A percentile compares a stretch with the other conserved stretches of the same genome.
Conservation (phyloP, 1,140 invertebrate species). For the Rhagoletis zephyria region DNA sequence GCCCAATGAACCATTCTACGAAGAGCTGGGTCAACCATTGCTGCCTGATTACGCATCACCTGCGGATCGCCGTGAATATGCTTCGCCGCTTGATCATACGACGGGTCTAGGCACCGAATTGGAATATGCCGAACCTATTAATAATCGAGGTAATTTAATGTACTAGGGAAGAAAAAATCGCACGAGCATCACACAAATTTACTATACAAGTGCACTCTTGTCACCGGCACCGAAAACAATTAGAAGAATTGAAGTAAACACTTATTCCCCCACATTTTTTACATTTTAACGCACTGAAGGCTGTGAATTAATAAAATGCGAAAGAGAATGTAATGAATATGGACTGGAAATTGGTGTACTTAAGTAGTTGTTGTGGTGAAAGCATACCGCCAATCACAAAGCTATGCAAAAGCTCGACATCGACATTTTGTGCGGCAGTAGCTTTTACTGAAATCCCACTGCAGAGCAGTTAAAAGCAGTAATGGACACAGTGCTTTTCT, state of each 20-base stretch:
- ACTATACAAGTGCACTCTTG: not conserved
- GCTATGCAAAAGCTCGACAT: not conserved
- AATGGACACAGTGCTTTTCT: too few species aligned
- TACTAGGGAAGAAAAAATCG: slow-evolving; percentile 17
- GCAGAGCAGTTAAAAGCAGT: too few species aligned
- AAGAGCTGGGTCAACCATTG: slow-evolving; percentile 59
- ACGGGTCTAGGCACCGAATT: not conserved
- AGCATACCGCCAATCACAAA: not conserved
- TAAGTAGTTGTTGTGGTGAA: not conserved
- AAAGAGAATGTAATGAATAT: not conserved
- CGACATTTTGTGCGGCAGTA: too few species aligned
- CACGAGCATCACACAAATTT: slow-evolving; percentile 10
- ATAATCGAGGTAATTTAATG: slow-evolving; percentile 60
- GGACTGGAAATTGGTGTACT: not conserved
- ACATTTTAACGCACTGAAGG: not conserved
- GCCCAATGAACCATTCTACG: slow-evolving; percentile 42
- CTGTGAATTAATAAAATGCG: slow-evolving; percentile 8
- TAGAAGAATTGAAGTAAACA: not conserved
- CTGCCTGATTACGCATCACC: slow-evolving; percentile 57
- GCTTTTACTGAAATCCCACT: too few species aligned
- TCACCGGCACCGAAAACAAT: not conserved
- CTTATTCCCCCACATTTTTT: not conserved
- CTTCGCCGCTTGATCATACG: slow-evolving; percentile 59
- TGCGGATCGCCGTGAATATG: slow-evolving; percentile 59
- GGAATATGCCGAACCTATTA: slow-evolving; percentile 64